Base-by-base conservation (phyloP, 2,888 invertebrate genomes). In the Eristalis intricaria region DNA sequence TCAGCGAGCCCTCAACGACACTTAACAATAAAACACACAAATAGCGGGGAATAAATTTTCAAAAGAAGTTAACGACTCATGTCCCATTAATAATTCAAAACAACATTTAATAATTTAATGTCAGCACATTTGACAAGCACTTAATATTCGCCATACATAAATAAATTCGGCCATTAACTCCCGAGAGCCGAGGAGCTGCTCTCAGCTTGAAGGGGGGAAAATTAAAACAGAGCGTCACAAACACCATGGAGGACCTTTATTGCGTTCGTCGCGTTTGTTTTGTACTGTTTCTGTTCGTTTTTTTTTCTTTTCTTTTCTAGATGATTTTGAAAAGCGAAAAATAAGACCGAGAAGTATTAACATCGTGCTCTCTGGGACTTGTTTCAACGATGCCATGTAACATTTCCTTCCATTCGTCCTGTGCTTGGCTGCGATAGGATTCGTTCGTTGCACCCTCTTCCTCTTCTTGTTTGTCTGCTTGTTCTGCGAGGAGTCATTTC, bases 81-180 rank as follows among this genome's bases (percentile, higher is more conserved):
- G 88, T 88, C 88, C 84, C 88, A 88, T 88, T 88, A 88, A 88
- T 88, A 88, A 88, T 88, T 84, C 84, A 88, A 84, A 84, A 84
- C 84, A 88, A 74, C 84, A 80, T 88, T 88, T 88, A 88, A 84
- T 88, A 88, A 84, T 88, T 88, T 88, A 88, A 88, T 84, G 88
- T 88, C 88, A 88, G 83, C 84, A 81, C 88, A 88, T 88, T 88
- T 84, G 88, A 88, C 88, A 88, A 88, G 88, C 84, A 88, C 88
- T 88, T 88, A 77, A 88, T 88, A 88, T 84, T 84, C 80, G 84
- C 87, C 80, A 87, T 87, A 84, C 87, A 87, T 87, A 87, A 87
- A 87, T 84, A 87, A 87, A 87, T 87, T 80, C 84, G 71, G 79
- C 79, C 87, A 87, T 87, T 87, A 84, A 84, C 87, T 87, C 84